Conservation (phyloP, 2,113 vertebrate species). For the Pseudopipra pipra region DNA sequence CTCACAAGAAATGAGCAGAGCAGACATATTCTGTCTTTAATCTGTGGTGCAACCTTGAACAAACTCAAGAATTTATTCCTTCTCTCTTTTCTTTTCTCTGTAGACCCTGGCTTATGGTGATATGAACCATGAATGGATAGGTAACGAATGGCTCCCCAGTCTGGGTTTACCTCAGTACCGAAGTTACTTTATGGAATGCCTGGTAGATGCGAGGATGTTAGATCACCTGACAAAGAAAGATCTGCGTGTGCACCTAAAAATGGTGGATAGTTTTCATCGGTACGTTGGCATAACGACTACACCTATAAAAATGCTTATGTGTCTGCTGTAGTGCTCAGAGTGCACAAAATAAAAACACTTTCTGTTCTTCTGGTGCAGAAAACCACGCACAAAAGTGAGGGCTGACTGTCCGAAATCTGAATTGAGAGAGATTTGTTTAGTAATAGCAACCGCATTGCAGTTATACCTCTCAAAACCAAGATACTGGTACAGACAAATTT, state of each 20-base stretch:
- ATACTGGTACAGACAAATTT: neutral
- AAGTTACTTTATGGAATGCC: constrained; percentile 99
- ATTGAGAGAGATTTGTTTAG: neutral
- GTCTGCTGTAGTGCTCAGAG: neutral
- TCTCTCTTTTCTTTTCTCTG: neutral
- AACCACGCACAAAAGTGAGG: neutral
- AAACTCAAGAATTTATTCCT: neutral
- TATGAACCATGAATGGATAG: constrained; percentile 99
- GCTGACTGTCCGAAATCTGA: neutral
- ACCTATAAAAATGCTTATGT: neutral
- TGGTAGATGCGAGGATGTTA: constrained; percentile 97
- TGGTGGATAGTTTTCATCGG: constrained; percentile 99
- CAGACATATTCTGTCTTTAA: neutral
- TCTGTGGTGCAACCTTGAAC: neutral
- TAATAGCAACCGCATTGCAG: neutral
- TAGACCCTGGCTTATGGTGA: constrained; percentile 97
- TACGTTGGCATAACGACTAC: constrained; percentile 61
- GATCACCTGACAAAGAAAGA: constrained; percentile 99
- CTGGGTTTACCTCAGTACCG: constrained; percentile 97
- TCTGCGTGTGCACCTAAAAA: constrained; percentile 97
- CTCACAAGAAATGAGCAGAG: neutral
- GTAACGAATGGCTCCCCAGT: constrained; percentile 98
- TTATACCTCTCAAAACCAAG: neutral
- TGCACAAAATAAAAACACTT: neutral
- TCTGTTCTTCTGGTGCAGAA: neutral